Conservation (phyloP, 2,113 vertebrate species). For the Periophthalmodon schlosseri region DNA sequence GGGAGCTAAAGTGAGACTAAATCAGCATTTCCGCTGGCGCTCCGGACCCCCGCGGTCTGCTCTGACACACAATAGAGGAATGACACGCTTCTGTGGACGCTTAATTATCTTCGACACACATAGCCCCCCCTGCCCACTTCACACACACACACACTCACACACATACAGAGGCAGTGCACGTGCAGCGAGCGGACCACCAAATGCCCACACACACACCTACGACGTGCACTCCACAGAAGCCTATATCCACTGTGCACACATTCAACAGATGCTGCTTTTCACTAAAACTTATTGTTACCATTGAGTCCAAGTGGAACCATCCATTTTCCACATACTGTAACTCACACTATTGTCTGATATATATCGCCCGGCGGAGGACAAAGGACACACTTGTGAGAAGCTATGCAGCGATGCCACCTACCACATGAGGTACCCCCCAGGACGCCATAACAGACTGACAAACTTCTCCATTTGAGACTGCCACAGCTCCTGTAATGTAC, state of each 20-base stretch:
- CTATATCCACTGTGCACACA: slow-evolving; percentile 23
- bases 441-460: slow-evolving; percentile 27
- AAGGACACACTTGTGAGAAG: slow-evolving; percentile 1
- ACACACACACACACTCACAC: slow-evolving; percentile 30
- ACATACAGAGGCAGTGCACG: slow-evolving; percentile 34
- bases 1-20: slow-evolving; percentile 66
- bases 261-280: slow-evolving; percentile 38
- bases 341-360: slow-evolving; percentile 13
- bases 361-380: slow-evolving; percentile 2
- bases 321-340: slow-evolving; percentile 35
- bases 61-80: slow-evolving; percentile 69
- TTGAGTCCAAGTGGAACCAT: slow-evolving; percentile 36
- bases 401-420: slow-evolving; percentile 32
- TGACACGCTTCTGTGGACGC: slow-evolving; percentile 71
- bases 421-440: slow-evolving; percentile 40
- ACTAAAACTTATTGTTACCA: slow-evolving; percentile 37
- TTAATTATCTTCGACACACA: slow-evolving; percentile 72
- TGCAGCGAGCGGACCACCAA: slow-evolving; percentile 2
- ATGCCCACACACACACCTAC: slow-evolving; percentile 14
- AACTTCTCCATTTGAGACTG: background rate
- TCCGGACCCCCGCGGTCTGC: slow-evolving; percentile 52
- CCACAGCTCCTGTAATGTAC: background rate
- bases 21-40: slow-evolving; percentile 74
- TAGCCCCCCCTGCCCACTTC: slow-evolving; percentile 14
- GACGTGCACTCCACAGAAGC: background rate